Evolutionary conservation across 2,888 invertebrate species (phyloP).

Genomic region (Agriotes lineatus): DNA sequence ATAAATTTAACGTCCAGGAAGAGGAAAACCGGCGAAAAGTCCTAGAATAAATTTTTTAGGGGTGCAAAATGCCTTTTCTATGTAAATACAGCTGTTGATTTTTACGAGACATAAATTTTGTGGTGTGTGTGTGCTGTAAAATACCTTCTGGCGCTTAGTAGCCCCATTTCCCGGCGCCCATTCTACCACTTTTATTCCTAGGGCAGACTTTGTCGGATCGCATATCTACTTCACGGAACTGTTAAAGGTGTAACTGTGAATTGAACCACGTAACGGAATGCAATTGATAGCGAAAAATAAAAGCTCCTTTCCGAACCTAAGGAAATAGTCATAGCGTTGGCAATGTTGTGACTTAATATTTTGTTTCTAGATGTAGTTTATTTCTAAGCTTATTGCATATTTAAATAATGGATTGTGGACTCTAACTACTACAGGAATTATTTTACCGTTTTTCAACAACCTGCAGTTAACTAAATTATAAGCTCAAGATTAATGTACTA

Average conservation of each 20-base stretch:
- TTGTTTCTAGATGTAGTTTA: too few species aligned
- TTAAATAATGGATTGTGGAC: too few species aligned
- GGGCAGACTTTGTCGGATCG: background rate
- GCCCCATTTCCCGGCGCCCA: conserved; percentile 5
- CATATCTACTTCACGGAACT: background rate
- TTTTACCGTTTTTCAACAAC: too few species aligned
- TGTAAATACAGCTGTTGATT: conserved; percentile 11
- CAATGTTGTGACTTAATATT: too few species aligned
- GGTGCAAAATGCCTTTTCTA: background rate
- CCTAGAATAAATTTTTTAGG: background rate
- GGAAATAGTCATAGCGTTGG: too few species aligned
- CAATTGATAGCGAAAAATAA: background rate
- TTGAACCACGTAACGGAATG: background rate
- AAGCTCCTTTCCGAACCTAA: background rate
- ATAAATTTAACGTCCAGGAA: background rate
- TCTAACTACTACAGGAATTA: too few species aligned
- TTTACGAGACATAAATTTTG: conserved; percentile 16
- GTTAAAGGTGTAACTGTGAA: conserved; percentile 3
- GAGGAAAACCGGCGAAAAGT: background rate
- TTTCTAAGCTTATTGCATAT: too few species aligned
- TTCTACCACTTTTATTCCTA: conserved; percentile 1
- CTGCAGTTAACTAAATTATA: too few species aligned
- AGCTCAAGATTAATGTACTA: too few species aligned
- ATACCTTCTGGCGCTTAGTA: background rate
- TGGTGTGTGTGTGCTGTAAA: background rate